Evolutionary conservation across 1,140 invertebrate genomes (phyloP).

Genomic region (Pachyrhynchus sulphureomaculatus): DNA sequence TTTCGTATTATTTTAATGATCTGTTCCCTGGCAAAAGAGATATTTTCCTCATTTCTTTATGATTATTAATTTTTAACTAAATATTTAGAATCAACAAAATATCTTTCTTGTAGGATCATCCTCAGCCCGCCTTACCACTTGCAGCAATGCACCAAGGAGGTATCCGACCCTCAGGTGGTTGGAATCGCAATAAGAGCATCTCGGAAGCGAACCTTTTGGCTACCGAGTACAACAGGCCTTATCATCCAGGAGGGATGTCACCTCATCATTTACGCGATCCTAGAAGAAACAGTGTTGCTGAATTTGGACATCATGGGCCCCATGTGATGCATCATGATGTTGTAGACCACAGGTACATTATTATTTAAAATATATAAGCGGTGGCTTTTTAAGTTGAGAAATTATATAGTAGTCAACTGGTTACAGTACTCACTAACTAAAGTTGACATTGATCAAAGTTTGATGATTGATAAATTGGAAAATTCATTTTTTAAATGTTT

Average conservation of each 20-base stretch:
- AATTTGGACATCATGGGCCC: conserved; percentile 56
- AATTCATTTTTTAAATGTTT: too few species aligned
- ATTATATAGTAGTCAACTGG: too few species aligned
- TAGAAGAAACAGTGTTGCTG: conserved; percentile 65
- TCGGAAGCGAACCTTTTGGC: conserved; percentile 78
- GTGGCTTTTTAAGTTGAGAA: too few species aligned
- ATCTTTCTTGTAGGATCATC: too few species aligned
- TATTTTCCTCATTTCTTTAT: too few species aligned
- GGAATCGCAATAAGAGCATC: conserved; percentile 63
- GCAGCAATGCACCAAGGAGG: conserved; percentile 61
- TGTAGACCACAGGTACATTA: conserved; percentile 52
- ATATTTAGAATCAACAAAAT: too few species aligned
- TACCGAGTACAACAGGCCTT: conserved; percentile 51
- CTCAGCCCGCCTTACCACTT: conserved; percentile 48
- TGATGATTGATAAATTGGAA: too few species aligned
- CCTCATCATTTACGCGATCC: conserved; percentile 53
- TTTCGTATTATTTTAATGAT: too few species aligned
- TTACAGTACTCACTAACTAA: too few species aligned
- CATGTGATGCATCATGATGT: conserved; percentile 48
- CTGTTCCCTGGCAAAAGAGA: too few species aligned
- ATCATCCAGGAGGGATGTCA: conserved; percentile 26
- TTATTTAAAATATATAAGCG: not conserved
- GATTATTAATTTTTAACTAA: too few species aligned
- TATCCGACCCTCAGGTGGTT: conserved; percentile 53
- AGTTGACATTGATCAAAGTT: too few species aligned